These are phyloP conservation scores for Melanotaenia boesemani DNA, from an alignment of 2,797 vertebrate species.

Conservation along the genomic window DNA sequence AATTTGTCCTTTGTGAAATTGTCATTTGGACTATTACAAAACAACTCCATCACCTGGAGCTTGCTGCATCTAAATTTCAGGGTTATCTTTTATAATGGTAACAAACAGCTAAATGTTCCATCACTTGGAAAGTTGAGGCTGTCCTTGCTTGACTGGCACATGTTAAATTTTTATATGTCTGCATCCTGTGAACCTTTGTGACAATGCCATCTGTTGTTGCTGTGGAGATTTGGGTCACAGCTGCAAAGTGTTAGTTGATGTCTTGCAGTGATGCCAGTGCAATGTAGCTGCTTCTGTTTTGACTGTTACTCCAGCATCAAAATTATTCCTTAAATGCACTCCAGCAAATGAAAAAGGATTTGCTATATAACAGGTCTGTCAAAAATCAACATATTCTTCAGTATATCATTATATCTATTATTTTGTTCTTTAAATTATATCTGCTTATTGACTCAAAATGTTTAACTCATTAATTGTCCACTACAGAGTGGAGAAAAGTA, in stretches of 20 bases:
- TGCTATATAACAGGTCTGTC: constrained; percentile 7
- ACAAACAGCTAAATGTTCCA: constrained; percentile 2
- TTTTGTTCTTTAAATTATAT: not conserved
- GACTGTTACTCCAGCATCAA: constrained; percentile 41
- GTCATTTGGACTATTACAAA: not conserved
- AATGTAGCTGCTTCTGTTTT: constrained; percentile 26
- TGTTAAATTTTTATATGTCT: constrained; percentile 54
- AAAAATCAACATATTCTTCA: not conserved
- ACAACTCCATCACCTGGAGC: not conserved
- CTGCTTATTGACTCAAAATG: not conserved
- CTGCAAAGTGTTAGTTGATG: constrained; percentile 53
- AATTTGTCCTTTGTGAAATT: not conserved
- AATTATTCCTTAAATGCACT: constrained; percentile 34
- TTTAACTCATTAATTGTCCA: constrained; percentile 7
- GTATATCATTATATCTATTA: not conserved
- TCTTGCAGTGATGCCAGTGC: constrained; percentile 49
- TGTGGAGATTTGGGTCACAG: constrained; percentile 61
- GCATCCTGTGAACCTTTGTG: constrained; percentile 46
- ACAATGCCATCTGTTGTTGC: constrained; percentile 60
- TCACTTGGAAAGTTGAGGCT: constrained; percentile 14
- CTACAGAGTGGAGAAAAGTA: not conserved
- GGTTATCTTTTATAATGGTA: not conserved
- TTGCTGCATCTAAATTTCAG: not conserved
- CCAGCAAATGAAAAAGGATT: constrained; percentile 11
- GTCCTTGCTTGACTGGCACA: constrained; percentile 12